Base-by-base conservation (phyloP, 2,888 invertebrate species). In the Gari tellinella region DNA sequence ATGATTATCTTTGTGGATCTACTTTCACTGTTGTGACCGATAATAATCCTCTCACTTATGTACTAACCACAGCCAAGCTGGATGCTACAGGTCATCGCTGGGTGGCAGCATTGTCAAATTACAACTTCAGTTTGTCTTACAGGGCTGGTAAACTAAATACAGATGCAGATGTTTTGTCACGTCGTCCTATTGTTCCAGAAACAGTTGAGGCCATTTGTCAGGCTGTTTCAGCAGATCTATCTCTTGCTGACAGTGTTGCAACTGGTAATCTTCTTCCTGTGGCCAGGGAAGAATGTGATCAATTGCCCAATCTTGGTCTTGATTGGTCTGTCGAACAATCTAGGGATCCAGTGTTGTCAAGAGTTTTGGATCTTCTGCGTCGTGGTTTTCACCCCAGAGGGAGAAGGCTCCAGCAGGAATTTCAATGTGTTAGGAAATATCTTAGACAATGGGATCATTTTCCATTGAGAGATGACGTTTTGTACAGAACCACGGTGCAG, bases 61-160 rank as follows among this genome's bases (percentile, higher is more conserved):
- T 65, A 2, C 17, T 40, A 7, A 64, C 64, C 2, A 52, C 70
- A 3, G 64, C 70, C 4, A 64, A 65, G 41, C 31, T 70, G 10
- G 70, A 70, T 40, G 64, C 70, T 21, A 52, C 58, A 37, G 43
- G 63, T 7, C 63, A 64, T 23, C 55, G 65, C 8, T 65, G 65
- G 65, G 15, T 65, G 26, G 57, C 65, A 38, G 56, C 57, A 17
- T 43, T 65, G 8, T 23, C 65, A n/a, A 48, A 49, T 26, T 65
- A 65, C 26, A 51, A 65, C 21, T 65, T 38, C 31, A 21, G 15
- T n/a, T 49, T 48, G 4, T 40, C 23, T 7, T 65, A 65, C 37
- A 37, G 56, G 15, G 4, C 38, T 25, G 57, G 65, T 7, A 49
- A 40, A 26, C 17, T 37, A 25, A 65, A 65, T 43, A 41, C 46